These are phyloP conservation scores for Synodontis membranacea DNA, from an alignment of 2,113 vertebrate genomes.

Conservation along the genomic window DNA sequence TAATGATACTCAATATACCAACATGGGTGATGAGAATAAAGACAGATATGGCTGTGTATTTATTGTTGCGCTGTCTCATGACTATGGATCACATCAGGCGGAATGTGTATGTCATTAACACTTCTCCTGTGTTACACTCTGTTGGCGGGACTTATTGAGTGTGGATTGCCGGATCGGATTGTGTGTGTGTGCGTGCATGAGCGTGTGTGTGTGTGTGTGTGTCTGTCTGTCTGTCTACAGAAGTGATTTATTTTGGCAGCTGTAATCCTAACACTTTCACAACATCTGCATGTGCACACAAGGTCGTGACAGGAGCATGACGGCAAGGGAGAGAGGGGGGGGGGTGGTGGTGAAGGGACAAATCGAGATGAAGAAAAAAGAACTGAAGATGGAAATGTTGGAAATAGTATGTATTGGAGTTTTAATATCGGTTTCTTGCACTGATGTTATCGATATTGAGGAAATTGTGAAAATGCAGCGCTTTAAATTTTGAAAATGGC, in stretches of 20 bases:
- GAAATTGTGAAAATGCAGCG: background rate
- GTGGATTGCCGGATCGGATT: background rate
- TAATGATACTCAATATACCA: background rate
- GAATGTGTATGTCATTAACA: background rate
- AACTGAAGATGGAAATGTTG: background rate
- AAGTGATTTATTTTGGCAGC: slow-evolving; percentile 52
- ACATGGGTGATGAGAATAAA: background rate
- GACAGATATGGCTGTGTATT: background rate
- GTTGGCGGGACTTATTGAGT: background rate
- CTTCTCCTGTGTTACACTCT: background rate
- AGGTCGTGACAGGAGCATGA: slow-evolving; percentile 30
- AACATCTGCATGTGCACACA: slow-evolving; percentile 28
- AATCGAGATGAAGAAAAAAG: background rate
- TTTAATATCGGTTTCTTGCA: background rate
- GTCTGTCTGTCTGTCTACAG: slow-evolving; percentile 23
- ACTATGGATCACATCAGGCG: background rate
- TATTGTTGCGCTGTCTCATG: background rate
- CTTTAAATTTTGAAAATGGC: background rate
- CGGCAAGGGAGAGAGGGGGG: background rate
- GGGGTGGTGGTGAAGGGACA: background rate
- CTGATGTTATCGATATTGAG: background rate
- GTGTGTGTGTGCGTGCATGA: slow-evolving; percentile 18
- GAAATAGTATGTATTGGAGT: background rate
- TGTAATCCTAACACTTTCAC: slow-evolving; percentile 48
- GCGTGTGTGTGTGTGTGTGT: slow-evolving; percentile 10